Evolutionary conservation across 2,113 vertebrate genomes (phyloP).

Genomic region (Cavia porcellus): DNA sequence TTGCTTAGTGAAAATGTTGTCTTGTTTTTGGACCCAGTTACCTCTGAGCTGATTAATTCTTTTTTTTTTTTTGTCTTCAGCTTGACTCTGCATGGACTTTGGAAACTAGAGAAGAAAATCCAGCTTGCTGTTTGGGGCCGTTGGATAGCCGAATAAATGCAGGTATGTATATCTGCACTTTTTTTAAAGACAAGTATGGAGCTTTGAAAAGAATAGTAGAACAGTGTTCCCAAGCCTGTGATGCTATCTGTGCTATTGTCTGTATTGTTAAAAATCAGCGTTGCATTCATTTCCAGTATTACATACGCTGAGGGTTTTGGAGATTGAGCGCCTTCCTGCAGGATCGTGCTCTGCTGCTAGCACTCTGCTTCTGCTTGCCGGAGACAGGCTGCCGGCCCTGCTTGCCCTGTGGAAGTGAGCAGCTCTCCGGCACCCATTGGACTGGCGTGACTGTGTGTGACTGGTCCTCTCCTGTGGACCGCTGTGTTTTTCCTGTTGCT

Average conservation of each 20-base stretch:
- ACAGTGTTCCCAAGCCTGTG: background rate
- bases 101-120: constrained; percentile 74
- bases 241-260: background rate
- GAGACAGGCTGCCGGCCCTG: background rate
- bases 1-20: constrained; percentile 27
- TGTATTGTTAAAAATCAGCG: background rate
- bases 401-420: background rate
- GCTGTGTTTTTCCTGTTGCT: background rate
- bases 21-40: constrained; percentile 58
- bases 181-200: background rate
- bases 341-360: background rate
- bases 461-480: background rate
- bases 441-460: background rate
- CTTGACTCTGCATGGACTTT: constrained; percentile 54
- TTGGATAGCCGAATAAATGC: constrained; percentile 89
- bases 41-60: constrained; percentile 15
- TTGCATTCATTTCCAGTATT: constrained; percentile 25
- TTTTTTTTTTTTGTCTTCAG: constrained; percentile 54
- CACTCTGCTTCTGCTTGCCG: background rate
- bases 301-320: background rate
- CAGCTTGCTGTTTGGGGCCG: constrained; percentile 66
- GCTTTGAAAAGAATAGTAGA: constrained; percentile 29
- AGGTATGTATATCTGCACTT: constrained; percentile 81
- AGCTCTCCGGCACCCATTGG: background rate
- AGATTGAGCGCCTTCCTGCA: background rate